phyloP scores from a whole-genome alignment of 2,888 invertebrate genomes.

The Ditula angustiorana region DNA sequence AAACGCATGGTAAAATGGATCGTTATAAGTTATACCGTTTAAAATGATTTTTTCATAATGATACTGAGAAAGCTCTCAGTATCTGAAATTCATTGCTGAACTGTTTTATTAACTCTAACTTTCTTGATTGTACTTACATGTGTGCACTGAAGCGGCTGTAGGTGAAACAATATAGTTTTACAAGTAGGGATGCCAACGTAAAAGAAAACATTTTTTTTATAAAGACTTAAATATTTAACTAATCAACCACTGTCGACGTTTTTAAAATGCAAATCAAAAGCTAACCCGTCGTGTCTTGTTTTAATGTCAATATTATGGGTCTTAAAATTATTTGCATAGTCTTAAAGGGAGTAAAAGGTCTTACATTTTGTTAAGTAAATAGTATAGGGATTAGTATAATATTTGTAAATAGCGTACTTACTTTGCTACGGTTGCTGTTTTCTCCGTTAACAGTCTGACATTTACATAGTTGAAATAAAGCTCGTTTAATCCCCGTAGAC shows the following conservation, averaged over 20 bases:
- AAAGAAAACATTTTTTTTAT: slow-evolving; percentile 3
- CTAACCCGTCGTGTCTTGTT: not conserved
- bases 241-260: not conserved
- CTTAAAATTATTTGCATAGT: slow-evolving; percentile 12
- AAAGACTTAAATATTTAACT: not conserved
- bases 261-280: slow-evolving; percentile 7
- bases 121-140: slow-evolving; percentile 31
- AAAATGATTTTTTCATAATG: not conserved
- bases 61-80: not conserved
- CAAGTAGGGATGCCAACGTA: slow-evolving; percentile 29
- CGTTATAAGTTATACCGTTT: not conserved
- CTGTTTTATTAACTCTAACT: slow-evolving; percentile 31
- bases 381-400: not conserved
- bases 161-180: slow-evolving; percentile 81
- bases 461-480: slow-evolving; percentile 10
- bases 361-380: not conserved
- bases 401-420: not conserved
- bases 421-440: slow-evolving; percentile 17
- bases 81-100: slow-evolving; percentile 13
- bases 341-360: not conserved
- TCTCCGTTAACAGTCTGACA: slow-evolving; percentile 15
- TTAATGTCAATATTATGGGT: slow-evolving; percentile 1
- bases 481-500: slow-evolving; percentile 1
- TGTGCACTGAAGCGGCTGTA: slow-evolving; percentile 45
- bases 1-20: not conserved